Percentiles rank a stretch among this genome's conserved stretches.
Evolutionary conservation across 1,140 invertebrate species (phyloP).

Genomic region (Rhynchophorus ferrugineus): DNA sequence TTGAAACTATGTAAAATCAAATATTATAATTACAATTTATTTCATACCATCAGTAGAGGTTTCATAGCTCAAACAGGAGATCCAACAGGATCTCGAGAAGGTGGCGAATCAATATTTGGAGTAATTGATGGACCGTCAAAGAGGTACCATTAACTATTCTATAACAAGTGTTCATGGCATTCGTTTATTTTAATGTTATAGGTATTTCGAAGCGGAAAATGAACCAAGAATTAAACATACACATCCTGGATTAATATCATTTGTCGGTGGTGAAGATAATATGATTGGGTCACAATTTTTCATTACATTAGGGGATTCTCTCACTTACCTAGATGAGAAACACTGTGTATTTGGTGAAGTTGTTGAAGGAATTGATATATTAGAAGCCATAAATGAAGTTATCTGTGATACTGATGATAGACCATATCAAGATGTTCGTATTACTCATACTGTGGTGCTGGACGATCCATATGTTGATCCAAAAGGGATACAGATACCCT

Average conservation of each 20-base stretch:
- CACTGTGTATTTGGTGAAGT: slow-evolving; percentile 98
- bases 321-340: slow-evolving; percentile 85
- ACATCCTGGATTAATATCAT: slow-evolving; percentile 76
- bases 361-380: slow-evolving; percentile 82
- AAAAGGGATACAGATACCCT: slow-evolving; percentile 64
- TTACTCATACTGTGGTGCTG: slow-evolving; percentile 94
- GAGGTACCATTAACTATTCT: slow-evolving; percentile 35
- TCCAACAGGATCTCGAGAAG: slow-evolving; percentile 83
- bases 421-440: slow-evolving; percentile 94
- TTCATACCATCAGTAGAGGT: slow-evolving; percentile 86
- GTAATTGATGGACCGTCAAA: slow-evolving; percentile 79
- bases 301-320: slow-evolving; percentile 80
- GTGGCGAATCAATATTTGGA: slow-evolving; percentile 84
- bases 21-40: slow-evolving; percentile 95
- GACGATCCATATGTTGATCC: slow-evolving; percentile 96
- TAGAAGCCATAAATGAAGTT: slow-evolving; percentile 79
- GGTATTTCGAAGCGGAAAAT: slow-evolving; percentile 85
- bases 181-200: background rate
- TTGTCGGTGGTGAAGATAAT: slow-evolving; percentile 84
- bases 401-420: slow-evolving; percentile 87
- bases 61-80: slow-evolving; percentile 99
- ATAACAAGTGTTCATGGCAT: background rate
- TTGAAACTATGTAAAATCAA: slow-evolving; percentile 97
- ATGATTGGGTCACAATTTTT: slow-evolving; percentile 98
- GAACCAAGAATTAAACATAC: slow-evolving; percentile 88